Percentiles rank a stretch among this genome's conserved stretches.
Conservation (phyloP, 1,140 invertebrate genomes). For the Mercenaria mercenaria region DNA sequence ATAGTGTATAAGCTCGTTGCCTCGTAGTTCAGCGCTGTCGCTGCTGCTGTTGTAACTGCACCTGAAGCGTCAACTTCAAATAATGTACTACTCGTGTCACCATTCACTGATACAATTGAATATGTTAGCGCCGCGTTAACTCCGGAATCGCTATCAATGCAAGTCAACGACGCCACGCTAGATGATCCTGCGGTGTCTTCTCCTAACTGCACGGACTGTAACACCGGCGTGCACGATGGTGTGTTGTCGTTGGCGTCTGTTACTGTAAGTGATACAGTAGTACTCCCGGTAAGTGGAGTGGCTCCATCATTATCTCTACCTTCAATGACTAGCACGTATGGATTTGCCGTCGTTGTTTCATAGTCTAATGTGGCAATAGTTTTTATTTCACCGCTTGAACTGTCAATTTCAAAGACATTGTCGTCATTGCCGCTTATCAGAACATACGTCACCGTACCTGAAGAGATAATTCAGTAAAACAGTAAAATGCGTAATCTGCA, state of each 20-base stretch:
- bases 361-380: constrained; percentile 65
- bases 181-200: constrained; percentile 59
- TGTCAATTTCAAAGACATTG: constrained; percentile 71
- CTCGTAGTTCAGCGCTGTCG: constrained; percentile 71
- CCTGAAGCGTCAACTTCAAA: constrained; percentile 63
- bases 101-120: constrained; percentile 67
- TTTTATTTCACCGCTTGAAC: constrained; percentile 68
- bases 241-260: constrained; percentile 76
- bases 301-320: constrained; percentile 49
- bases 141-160: constrained; percentile 66
- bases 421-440: constrained; percentile 66
- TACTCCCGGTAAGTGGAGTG: constrained; percentile 53
- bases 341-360: constrained; percentile 52
- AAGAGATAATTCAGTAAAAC: no score
- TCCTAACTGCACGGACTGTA: constrained; percentile 40
- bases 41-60: constrained; percentile 46
- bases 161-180: constrained; percentile 58
- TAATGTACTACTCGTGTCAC: constrained; percentile 3
- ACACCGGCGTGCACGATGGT: constrained; percentile 62
- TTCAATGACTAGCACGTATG: constrained; percentile 28
- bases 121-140: constrained; percentile 66
- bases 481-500: no score
- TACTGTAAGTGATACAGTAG: constrained; percentile 70
- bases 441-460: constrained; percentile 45
- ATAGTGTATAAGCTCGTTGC: constrained; percentile 45